Percentiles rank a stretch among this genome's conserved stretches.
Evolutionary conservation across 2,888 invertebrate genomes (phyloP).

Genomic region (Lordiphosa andalusiaca): DNA sequence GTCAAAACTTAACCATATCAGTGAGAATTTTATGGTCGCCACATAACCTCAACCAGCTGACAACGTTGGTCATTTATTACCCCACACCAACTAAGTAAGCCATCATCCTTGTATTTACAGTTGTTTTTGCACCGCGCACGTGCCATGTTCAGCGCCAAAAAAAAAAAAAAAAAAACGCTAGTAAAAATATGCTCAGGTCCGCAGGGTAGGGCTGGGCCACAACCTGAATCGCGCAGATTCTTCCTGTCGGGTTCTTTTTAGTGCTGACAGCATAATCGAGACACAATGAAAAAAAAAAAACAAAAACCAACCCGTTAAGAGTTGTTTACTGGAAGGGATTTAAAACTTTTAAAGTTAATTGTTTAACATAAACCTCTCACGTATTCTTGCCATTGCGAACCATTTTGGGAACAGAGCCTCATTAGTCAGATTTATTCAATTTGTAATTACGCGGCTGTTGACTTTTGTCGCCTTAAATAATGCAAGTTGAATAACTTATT

Average conservation of each 20-base stretch:
- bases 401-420: conserved; percentile 6
- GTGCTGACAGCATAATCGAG: conserved; percentile 52
- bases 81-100: conserved; percentile 63
- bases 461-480: conserved; percentile 45
- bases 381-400: conserved; percentile 20
- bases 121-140: conserved; percentile 46
- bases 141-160: conserved; percentile 34
- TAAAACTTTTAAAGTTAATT: conserved; percentile 62
- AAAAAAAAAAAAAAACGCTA: conserved; percentile 7
- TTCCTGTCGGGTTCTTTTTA: conserved; percentile 52
- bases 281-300: not conserved
- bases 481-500: conserved; percentile 21
- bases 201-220: conserved; percentile 32
- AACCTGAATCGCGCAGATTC: conserved; percentile 45
- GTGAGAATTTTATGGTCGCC: not conserved
- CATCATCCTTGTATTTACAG: conserved; percentile 70
- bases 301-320: conserved; percentile 21
- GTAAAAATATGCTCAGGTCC: conserved; percentile 37
- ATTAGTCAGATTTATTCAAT: conserved; percentile 56
- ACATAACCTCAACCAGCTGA: conserved; percentile 36
- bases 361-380: conserved; percentile 60
- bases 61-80: conserved; percentile 64
- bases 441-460: conserved; percentile 24
- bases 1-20: not conserved
- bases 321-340: conserved; percentile 38